Conservation (phyloP, 2,113 vertebrate species). For the Spea multiplicata region DNA sequence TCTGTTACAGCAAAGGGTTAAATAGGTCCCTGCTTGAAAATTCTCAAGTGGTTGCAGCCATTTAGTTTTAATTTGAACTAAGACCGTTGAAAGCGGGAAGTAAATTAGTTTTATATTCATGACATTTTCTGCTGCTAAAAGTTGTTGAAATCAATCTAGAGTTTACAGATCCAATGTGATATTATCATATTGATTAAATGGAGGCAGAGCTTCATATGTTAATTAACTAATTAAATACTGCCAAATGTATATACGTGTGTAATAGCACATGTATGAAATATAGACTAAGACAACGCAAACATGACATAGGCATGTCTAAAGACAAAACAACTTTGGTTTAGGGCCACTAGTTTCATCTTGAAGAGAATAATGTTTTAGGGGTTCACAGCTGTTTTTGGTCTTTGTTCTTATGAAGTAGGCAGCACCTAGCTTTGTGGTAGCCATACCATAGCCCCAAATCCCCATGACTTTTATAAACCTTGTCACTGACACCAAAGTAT, state of each 20-base stretch:
- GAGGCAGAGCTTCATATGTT: background rate
- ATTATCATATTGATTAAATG: background rate
- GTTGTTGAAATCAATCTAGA: slow-evolving; percentile 15
- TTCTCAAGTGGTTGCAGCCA: slow-evolving; percentile 11
- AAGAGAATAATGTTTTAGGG: background rate
- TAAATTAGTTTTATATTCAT: slow-evolving; percentile 18
- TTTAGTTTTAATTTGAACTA: slow-evolving; percentile 16
- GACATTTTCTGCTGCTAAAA: slow-evolving; percentile 34
- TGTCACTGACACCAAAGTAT: too few relatives aligned
- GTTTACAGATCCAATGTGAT: slow-evolving; percentile 7
- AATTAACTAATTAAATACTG: background rate
- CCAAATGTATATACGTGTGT: background rate
- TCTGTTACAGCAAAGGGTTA: slow-evolving; percentile 16
- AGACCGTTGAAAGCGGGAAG: background rate
- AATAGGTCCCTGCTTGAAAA: slow-evolving; percentile 1
- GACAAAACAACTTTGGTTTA: background rate
- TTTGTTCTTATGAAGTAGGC: too few relatives aligned
- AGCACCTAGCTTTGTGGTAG: too few relatives aligned
- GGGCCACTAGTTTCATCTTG: background rate
- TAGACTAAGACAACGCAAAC: background rate
- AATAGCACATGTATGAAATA: background rate
- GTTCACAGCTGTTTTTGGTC: too few relatives aligned
- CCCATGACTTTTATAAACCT: too few relatives aligned
- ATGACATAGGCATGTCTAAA: background rate
- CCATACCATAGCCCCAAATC: too few relatives aligned